A percentile compares a stretch with the other conserved stretches of the same genome.
Evolutionary conservation across 2,888 invertebrate species (phyloP).

Genomic region (Strigamia transsilvanica): DNA sequence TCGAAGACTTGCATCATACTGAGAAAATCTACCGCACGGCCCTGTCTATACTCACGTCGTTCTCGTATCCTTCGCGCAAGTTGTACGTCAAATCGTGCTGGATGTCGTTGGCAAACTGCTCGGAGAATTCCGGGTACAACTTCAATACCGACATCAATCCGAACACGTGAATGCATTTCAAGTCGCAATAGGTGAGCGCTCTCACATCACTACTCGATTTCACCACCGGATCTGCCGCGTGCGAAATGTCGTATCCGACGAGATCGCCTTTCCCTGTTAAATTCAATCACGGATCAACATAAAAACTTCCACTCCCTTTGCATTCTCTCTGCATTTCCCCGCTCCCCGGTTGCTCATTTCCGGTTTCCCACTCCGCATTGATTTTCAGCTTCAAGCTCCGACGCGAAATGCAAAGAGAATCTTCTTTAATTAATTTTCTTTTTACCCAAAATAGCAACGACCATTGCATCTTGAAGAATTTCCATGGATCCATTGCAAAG

Average conservation of each 20-base stretch:
- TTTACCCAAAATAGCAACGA: constrained; percentile 94
- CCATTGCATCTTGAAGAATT: constrained; percentile 94
- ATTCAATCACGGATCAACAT: neutral
- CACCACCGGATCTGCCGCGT: constrained; percentile 77
- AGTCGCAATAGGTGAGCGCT: constrained; percentile 94
- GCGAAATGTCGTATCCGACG: constrained; percentile 89
- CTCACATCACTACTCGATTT: constrained; percentile 95
- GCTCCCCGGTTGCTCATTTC: no score
- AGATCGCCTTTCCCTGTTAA: constrained; percentile 91
- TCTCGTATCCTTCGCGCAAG: constrained; percentile 89
- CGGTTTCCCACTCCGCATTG: no score
- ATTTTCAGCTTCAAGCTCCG: no score
- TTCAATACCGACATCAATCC: constrained; percentile 88
- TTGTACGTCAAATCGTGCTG: constrained; percentile 95
- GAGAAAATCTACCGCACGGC: no score
- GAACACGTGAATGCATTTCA: constrained; percentile 91
- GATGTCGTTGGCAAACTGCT: constrained; percentile 92
- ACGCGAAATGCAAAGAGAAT: neutral
- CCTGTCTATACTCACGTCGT: constrained; percentile 75
- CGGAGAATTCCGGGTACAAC: constrained; percentile 92
- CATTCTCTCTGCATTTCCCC: no score
- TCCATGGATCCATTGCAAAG: constrained; percentile 98
- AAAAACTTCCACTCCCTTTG: no score
- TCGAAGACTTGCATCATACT: no score
- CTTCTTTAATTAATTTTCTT: constrained; percentile 56